Conservation (phyloP, 1,140 invertebrate genomes). For the Vollenhovia emeryi region DNA sequence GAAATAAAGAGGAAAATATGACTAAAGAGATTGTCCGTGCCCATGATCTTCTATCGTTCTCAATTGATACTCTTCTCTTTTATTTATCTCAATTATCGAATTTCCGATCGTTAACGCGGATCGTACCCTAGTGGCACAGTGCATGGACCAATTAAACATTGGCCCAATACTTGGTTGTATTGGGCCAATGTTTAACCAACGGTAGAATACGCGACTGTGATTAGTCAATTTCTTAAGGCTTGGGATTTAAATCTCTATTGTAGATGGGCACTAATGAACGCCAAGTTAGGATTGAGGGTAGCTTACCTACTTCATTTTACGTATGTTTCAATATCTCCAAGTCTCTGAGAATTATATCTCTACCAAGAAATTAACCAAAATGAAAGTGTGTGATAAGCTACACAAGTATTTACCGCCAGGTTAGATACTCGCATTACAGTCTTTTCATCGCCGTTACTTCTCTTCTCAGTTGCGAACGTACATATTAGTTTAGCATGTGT, state of each 20-base stretch:
- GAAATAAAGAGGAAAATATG: conserved; percentile 25
- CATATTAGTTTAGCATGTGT: conserved; percentile 49
- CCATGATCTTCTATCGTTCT: conserved; percentile 33
- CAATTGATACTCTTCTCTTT: too few species aligned
- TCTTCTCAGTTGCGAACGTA: conserved; percentile 44
- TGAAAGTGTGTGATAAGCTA: not conserved
- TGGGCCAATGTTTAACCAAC: too few species aligned
- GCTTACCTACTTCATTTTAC: too few species aligned
- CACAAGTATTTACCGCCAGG: not conserved
- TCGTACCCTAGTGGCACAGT: too few species aligned
- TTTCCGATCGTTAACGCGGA: conserved; percentile 63
- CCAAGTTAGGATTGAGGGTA: too few species aligned
- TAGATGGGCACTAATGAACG: too few species aligned
- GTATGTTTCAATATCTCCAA: not conserved
- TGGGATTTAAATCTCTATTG: too few species aligned
- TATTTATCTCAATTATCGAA: conserved; percentile 73
- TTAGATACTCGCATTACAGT: conserved; percentile 6
- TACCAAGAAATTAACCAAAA: not conserved
- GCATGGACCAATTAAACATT: too few species aligned
- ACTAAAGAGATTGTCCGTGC: conserved; percentile 75
- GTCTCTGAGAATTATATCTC: not conserved
- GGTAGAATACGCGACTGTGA: too few species aligned
- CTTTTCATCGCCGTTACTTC: conserved; percentile 41
- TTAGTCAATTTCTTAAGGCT: too few species aligned
- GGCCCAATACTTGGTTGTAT: too few species aligned